Conservation (phyloP, 2,888 invertebrate genomes). For the Ichneumoninae sp. region DNA sequence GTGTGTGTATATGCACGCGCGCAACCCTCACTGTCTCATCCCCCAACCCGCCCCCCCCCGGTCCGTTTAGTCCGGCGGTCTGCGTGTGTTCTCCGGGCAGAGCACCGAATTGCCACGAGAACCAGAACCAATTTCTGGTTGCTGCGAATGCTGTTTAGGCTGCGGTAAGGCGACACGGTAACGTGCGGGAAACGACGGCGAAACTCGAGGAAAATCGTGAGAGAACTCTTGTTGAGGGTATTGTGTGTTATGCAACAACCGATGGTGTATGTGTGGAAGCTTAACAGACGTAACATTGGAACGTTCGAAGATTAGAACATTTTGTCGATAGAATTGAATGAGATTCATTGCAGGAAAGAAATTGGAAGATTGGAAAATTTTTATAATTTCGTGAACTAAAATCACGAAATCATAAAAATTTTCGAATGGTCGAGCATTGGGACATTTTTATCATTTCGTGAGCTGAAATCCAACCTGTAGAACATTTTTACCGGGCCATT, state of each 20-base stretch:
- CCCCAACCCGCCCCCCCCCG: not conserved
- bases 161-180: conserved; percentile 4
- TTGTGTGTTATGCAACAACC: not conserved
- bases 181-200: not conserved
- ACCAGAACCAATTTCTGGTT: conserved; percentile 33
- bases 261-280: too few species aligned
- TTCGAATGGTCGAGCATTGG: too few species aligned
- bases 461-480: too few species aligned
- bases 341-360: too few species aligned
- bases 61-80: conserved; percentile 41
- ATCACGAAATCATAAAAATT: too few species aligned
- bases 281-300: too few species aligned
- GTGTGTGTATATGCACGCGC: not conserved
- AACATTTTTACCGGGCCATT: too few species aligned
- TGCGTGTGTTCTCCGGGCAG: conserved; percentile 17
- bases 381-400: too few species aligned
- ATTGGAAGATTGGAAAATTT: too few species aligned
- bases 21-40: not conserved
- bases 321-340: too few species aligned
- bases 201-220: not conserved
- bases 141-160: conserved; percentile 8
- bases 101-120: conserved; percentile 31
- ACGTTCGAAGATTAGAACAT: too few species aligned
- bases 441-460: too few species aligned
- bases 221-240: not conserved